Evolutionary conservation across 2,888 invertebrate species (phyloP).

Genomic region (Euzophera pinguis): DNA sequence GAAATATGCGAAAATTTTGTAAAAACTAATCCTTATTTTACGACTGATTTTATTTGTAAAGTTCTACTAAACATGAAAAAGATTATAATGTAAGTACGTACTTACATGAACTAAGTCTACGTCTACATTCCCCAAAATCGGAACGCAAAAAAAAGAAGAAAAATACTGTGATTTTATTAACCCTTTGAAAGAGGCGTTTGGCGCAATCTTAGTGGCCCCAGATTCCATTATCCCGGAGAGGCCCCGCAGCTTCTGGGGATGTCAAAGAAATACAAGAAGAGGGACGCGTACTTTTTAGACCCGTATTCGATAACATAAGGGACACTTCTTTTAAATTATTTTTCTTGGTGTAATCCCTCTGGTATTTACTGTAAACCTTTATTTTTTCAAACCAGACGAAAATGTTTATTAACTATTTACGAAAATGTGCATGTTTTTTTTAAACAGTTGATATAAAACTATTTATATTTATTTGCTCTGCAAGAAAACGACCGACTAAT

Average conservation of each 20-base stretch:
- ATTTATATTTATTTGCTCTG: too few relatives aligned
- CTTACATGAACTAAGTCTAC: background rate
- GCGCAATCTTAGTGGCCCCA: constrained; percentile 52
- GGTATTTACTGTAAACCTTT: background rate
- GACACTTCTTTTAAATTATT: constrained; percentile 34
- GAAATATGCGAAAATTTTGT: too few relatives aligned
- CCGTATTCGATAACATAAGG: constrained; percentile 43
- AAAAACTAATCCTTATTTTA: too few relatives aligned
- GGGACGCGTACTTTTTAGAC: constrained; percentile 21
- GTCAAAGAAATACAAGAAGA: constrained; percentile 54
- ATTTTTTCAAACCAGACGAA: too few relatives aligned
- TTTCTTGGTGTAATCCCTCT: constrained; percentile 13
- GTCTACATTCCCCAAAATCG: background rate
- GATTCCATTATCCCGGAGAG: constrained; percentile 58
- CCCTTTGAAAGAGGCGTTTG: constrained; percentile 27
- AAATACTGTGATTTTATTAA: background rate
- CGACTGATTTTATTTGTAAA: too few relatives aligned
- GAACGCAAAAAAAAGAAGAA: background rate
- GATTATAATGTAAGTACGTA: too few relatives aligned
- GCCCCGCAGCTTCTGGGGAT: constrained; percentile 43
- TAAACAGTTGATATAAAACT: too few relatives aligned
- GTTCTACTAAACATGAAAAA: too few relatives aligned
- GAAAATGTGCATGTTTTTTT: too few relatives aligned
- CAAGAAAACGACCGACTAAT: too few relatives aligned
- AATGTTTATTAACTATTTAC: too few relatives aligned